These are phyloP conservation scores for Hesperophylax magnus DNA, from an alignment of 1,140 invertebrate genomes.

Conservation along the genomic window DNA sequence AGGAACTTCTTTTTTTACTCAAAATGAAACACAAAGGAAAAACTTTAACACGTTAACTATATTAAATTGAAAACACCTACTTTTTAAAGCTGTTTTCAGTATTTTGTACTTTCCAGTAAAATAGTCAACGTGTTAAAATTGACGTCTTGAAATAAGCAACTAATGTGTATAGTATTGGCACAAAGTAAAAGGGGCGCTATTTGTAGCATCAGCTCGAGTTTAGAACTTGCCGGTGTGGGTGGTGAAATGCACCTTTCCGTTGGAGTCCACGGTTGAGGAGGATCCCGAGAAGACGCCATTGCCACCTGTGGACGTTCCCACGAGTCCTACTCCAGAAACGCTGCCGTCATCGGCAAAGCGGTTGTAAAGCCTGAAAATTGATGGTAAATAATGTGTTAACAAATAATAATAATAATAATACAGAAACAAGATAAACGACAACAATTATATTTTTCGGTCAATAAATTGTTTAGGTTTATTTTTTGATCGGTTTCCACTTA, in stretches of 20 bases:
- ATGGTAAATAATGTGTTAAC: neutral
- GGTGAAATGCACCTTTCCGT: constrained; percentile 54
- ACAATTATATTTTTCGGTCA: too few relatives aligned
- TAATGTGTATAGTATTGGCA: constrained; percentile 23
- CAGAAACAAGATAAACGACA: neutral
- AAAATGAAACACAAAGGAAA: neutral
- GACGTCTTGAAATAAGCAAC: neutral
- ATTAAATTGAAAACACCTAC: neutral
- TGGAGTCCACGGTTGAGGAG: constrained; percentile 45
- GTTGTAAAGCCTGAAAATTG: constrained; percentile 45
- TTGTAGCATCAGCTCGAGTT: neutral
- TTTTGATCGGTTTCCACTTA: too few relatives aligned
- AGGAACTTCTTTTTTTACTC: neutral
- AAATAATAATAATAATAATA: neutral
- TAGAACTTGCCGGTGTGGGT: constrained; percentile 55
- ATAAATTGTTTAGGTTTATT: neutral
- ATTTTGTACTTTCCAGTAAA: too few relatives aligned
- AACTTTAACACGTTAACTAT: neutral
- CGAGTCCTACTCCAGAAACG: constrained; percentile 43
- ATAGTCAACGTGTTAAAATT: neutral
- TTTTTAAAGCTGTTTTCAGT: neutral
- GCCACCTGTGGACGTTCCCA: constrained; percentile 46
- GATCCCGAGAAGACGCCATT: constrained; percentile 54
- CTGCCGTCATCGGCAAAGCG: constrained; percentile 49
- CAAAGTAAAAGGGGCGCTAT: constrained; percentile 5